Evolutionary conservation across 2,113 vertebrate genomes (phyloP).

Genomic region (Delphinapterus leucas): DNA sequence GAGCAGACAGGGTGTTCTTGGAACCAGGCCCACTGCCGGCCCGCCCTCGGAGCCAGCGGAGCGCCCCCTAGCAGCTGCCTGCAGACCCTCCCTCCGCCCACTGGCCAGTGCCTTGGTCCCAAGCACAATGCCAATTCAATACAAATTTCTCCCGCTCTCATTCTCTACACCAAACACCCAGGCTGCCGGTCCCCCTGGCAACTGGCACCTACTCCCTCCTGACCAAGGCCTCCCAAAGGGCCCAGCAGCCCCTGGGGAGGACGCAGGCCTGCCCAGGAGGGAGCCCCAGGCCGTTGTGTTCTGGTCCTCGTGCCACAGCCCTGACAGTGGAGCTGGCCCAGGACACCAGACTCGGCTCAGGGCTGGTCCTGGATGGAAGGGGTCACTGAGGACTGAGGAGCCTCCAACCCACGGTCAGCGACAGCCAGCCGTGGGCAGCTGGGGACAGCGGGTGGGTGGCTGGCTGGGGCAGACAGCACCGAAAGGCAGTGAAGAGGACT

Average conservation of each 20-base stretch:
- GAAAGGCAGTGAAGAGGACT: background rate
- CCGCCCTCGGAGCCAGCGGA: background rate
- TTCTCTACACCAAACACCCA: background rate
- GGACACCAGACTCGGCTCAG: background rate
- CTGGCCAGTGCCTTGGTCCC: rapidly evolving
- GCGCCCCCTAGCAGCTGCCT: background rate
- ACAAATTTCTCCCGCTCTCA: background rate
- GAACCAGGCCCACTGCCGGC: background rate
- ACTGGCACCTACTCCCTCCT: background rate
- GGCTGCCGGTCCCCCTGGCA: background rate
- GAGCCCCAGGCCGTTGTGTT: background rate
- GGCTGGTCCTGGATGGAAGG: background rate
- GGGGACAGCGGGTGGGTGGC: background rate
- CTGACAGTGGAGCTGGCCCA: background rate
- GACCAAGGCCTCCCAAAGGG: background rate
- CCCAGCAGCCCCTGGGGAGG: background rate
- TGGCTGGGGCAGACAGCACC: background rate
- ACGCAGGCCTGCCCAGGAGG: background rate
- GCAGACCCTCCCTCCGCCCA: rapidly evolving
- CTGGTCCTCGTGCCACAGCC: background rate
- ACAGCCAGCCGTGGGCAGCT: background rate
- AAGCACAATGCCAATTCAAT: too few species aligned
- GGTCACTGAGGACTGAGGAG: background rate
- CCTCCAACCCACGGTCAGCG: background rate
- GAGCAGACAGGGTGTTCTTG: background rate